Evolutionary conservation across 2,888 invertebrate genomes (phyloP), one percentile per base, ranked within the genome.

Genomic region (Pandemis corylana): DNA sequence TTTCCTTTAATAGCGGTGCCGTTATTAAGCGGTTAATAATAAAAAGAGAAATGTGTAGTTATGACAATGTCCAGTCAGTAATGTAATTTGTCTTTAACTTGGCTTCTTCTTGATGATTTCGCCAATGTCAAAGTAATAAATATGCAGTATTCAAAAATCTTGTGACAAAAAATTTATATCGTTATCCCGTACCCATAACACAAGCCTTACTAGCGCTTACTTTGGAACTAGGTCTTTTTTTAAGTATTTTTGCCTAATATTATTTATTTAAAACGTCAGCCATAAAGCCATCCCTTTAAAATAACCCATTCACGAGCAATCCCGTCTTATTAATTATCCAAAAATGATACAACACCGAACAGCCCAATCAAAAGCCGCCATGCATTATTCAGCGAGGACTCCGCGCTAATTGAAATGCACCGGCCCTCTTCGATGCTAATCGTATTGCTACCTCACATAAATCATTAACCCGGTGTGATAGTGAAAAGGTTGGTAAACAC

Each of bases 371-470:
- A 85, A 87, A 87, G 82, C 81, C 80, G 49, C 76, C 79, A 87
- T 89, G 84, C 89, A 89, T 89, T 85, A 89, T 89, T 89, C 89
- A 89, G 76, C 81, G 79, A 78, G 81, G 36, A 63, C 46, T 42
- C 72, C 15, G n/a, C 46, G 20, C 59, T 86, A 87, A 89, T 89
- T 89, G 89, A 89, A 87, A 89, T 87, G 86, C 87, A 83, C 82
- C 85, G 81, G 77, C 83, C 82, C 84, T 87, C 87, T 88, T 81
- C 82, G 83, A 88, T 89, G 88, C 83, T 88, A 89, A 89, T 89
- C 87, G 80, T 79, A 80, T 81, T 82, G 86, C 86, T 88, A 86
- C 85, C 85, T 84, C 80, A 80, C 82, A 85, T 87, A 86, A 87
- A 87, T 87, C 87, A 87, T 84, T 82, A 79, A 83, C 81, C 82